Evolutionary conservation across 2,113 vertebrate genomes (phyloP), one percentile per base, ranked within the genome.

Genomic region (Cephalopterus ornatus): DNA sequence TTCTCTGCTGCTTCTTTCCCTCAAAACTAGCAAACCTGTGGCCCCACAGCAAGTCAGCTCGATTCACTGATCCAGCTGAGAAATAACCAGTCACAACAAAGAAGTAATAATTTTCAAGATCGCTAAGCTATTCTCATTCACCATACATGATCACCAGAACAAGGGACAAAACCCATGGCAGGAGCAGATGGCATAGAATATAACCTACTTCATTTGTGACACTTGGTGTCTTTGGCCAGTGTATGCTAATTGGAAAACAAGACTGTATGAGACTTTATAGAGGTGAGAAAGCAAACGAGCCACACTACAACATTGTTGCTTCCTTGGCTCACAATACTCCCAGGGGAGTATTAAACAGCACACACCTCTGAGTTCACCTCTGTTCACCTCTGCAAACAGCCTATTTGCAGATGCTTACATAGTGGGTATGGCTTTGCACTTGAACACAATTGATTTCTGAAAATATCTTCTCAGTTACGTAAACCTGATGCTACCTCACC

Each of bases 291-390:
- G 39, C 30, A 77, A 21, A 79, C 42, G 30, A 78, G 66, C 27
- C 35, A 78, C 11, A 79, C 41, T n/a, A 61, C 70, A 33, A 58
- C 7, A 11, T 0, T n/a, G 12, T 13, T 89, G 44, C 27, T 87
- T 82, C 56, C 37, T 10, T 46, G 47, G 37, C n/a, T 84, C 24
- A 14, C 53, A 70, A 4, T 33, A 52, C 14, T 53, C 50, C 22
- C 41, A 17, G 27, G 9, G 59, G 9, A 55, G 9, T 33, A 62
- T 3, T 23, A 35, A 55, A 70, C 4, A 32, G 53, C 23, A 49
- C 24, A 50, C 23, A 37, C 47, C 33, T 26, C 0, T 0, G 49
- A 50, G 49, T 50, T 50, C 24, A 26, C 24, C 47, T 26, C 23
- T 49, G 65, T 39, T 30, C 19, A 39, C 9, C 41, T 55, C 71